Evolutionary conservation across 2,797 vertebrate species (phyloP).

Genomic region (Trematomus bernacchii): DNA sequence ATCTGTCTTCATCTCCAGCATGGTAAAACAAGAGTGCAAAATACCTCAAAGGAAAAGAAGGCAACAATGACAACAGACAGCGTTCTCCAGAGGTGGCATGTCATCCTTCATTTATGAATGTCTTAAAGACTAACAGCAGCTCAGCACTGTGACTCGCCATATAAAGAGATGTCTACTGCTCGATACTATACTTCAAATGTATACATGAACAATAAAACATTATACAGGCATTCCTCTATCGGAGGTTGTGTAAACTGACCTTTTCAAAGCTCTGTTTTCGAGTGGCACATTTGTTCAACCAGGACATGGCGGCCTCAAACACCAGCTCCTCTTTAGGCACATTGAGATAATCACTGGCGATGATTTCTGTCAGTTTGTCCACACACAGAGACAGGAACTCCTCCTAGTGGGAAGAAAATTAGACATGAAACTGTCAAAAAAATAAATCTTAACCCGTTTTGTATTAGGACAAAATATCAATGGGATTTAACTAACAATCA

Average conservation of each 20-base stretch:
- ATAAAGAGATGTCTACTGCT: not conserved
- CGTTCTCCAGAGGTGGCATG: not conserved
- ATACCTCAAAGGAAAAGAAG: not conserved
- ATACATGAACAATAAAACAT: not conserved
- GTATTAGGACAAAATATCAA: no score
- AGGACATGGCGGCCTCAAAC: conserved; percentile 85
- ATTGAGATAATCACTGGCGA: conserved; percentile 85
- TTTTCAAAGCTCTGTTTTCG: conserved; percentile 87
- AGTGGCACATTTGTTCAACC: conserved; percentile 84
- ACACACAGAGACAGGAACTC: conserved; percentile 87
- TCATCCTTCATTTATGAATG: conserved; percentile 19
- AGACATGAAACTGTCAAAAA: not conserved
- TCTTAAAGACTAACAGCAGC: conserved; percentile 42
- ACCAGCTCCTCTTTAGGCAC: conserved; percentile 86
- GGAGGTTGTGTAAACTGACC: conserved; percentile 58
- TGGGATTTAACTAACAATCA: not conserved
- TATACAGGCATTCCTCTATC: not conserved
- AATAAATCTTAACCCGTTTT: not conserved
- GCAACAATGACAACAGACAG: not conserved
- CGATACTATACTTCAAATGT: not conserved
- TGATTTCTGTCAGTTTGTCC: conserved; percentile 87
- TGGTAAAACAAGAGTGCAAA: not conserved
- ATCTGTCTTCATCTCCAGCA: not conserved
- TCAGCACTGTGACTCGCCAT: not conserved
- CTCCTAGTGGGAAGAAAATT: conserved; percentile 72